Evolutionary conservation across 2,888 invertebrate species (phyloP), one percentile per base, ranked within the genome.

Genomic region (Lasius platythorax): DNA sequence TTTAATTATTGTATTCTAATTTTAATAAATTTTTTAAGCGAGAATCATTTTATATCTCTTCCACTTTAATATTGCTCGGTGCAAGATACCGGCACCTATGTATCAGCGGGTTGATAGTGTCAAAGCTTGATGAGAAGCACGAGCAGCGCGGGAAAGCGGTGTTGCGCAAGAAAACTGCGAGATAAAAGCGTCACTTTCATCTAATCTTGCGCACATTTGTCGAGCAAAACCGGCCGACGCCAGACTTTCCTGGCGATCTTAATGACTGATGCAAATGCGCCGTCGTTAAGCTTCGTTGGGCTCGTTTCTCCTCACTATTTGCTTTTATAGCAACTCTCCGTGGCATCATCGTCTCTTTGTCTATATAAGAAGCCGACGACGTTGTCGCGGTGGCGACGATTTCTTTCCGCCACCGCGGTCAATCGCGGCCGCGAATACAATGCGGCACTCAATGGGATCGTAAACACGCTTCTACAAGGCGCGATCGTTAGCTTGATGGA

Each of bases 281-380:
- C 86, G 86, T 91, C 87, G 90, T 92, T 92, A 91, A 90, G 85
- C 85, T 90, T 92, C 86, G 89, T 92, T 92, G 92, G 89, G 91
- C 89, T 92, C 91, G 87, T 92, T 91, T 90, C 53, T 53, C 83
- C 85, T 87, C 75, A 88, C 88, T 90, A 90, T 92, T 92, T 89
- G 91, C 91, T 89, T 92, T 92, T 91, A 92, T 92, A 88, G 90
- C n/a, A 53, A 53, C 87, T 84, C 75, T 46, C 8, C 43, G 12
- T 75, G 70, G 73, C 83, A 84, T 87, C 84, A 74, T 46, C 53
- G 50, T 15, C 72, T 56, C 61, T 83, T 85, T 81, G 70, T 53
- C n/a, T 82, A 66, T 82, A 66, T 82, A 66, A 68, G 63, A 46
- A 78, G 5, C 30, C 43, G 23, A 33, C 37, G n/a, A 15, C 61